These are phyloP conservation scores for Holocentrus rufus DNA, from an alignment of 2,797 vertebrate genomes.

Conservation along the genomic window DNA sequence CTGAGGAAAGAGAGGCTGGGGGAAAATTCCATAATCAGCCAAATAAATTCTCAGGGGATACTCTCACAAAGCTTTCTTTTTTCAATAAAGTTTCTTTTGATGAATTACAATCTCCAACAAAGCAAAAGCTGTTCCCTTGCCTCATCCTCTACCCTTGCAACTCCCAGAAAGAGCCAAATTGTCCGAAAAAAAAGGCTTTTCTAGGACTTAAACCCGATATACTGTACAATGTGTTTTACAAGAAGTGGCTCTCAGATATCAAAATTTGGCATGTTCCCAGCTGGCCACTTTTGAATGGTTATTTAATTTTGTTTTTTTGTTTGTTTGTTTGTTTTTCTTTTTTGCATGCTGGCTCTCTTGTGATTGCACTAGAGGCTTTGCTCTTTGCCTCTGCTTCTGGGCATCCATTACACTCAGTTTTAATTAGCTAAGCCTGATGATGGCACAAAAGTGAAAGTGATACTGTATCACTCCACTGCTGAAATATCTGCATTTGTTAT, in stretches of 20 bases:
- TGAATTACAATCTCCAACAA: background rate
- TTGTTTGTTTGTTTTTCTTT: background rate
- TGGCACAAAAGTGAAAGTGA: too few species aligned
- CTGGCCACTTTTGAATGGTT: background rate
- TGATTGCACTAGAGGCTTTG: background rate
- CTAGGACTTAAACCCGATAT: background rate
- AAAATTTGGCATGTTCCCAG: background rate
- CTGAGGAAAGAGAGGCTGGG: too few species aligned
- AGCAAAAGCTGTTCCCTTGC: background rate
- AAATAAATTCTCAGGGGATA: too few species aligned
- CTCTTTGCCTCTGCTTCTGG: too few species aligned
- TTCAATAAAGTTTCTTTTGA: too few species aligned
- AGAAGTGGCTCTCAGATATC: background rate
- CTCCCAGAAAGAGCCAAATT: background rate
- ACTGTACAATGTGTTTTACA: background rate
- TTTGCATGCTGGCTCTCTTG: background rate
- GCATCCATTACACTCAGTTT: too few species aligned
- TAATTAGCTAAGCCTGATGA: too few species aligned
- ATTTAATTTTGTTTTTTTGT: background rate
- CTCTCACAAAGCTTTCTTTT: too few species aligned
- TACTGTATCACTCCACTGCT: background rate
- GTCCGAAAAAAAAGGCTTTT: background rate
- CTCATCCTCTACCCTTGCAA: background rate
- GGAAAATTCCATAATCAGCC: too few species aligned
- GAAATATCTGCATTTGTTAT: background rate